Base-by-base conservation (phyloP, 2,888 invertebrate species). In the Octodonta nipae region DNA sequence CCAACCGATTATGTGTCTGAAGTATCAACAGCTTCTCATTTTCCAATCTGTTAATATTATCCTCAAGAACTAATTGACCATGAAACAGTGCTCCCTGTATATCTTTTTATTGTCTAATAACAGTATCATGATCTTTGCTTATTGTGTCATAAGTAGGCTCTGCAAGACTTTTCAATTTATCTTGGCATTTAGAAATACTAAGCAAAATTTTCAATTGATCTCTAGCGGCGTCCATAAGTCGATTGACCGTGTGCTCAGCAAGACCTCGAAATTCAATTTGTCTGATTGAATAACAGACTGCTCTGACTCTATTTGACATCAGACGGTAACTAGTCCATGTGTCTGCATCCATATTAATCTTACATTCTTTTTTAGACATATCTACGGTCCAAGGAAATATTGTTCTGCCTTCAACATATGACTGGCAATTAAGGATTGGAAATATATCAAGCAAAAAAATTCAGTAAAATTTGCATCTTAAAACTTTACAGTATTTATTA, bases 281-380 rank as follows among this genome's bases (percentile, higher is more conserved):
- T 32, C 76, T 62, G 11, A 73, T 64, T 10, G 71, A 60, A 46
- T 75, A 73, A 49, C 78, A 78, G 35, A 78, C 71, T n/a, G 76
- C 74, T 37, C 73, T 61, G 0, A 75, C 77, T 44, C 78, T 56
- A 50, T 77, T 76, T 40, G 70, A 71, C 58, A 76, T 71, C 30
- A 76, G 61, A 52, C 75, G 75, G 50, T 78, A 78, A n/a, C 72
- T 69, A 49, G 75, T 77, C 76, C 76, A 76, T 27, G 70, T 71
- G 45, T 73, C 71, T 3, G 70, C 55, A 51, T 76, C 75, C 77
- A 78, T 78, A 20, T 63, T 56, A 13, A 56, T 64, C 2, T 76
- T 78, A 51, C 78, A 78, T 37, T 73, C 70, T 46, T 66, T 67
- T 31, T 76, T 58, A 20, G 63, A 70, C 77, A 78, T 78, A 37